Conservation (phyloP, 2,797 vertebrate species). For the Eremophila alpestris region DNA sequence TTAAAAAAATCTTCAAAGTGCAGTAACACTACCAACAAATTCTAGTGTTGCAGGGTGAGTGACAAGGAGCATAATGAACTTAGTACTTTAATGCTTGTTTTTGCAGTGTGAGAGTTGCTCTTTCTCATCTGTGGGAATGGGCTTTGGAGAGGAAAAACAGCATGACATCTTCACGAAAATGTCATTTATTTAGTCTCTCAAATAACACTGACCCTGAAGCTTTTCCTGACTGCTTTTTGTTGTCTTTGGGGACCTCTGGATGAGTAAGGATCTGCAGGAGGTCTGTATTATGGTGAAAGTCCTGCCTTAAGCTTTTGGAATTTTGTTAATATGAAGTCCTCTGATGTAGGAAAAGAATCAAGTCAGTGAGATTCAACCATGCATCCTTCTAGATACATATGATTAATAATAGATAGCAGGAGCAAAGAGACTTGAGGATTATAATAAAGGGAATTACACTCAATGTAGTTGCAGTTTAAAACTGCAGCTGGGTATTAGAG, state of each 20-base stretch:
- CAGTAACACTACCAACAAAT: background rate
- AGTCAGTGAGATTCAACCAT: background rate
- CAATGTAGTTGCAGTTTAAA: background rate
- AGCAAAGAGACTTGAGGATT: background rate
- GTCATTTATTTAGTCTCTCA: background rate
- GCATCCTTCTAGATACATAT: background rate
- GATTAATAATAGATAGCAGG: constrained; percentile 20
- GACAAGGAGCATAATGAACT: background rate
- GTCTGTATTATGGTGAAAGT: background rate
- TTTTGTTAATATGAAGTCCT: background rate
- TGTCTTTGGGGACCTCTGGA: background rate
- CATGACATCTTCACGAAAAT: background rate
- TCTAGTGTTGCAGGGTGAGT: background rate
- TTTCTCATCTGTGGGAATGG: background rate
- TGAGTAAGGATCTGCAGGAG: background rate
- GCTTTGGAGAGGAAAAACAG: background rate
- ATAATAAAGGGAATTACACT: constrained; percentile 4
- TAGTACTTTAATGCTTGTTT: background rate
- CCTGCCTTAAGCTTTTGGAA: background rate
- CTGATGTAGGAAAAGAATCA: background rate
- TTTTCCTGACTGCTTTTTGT: background rate
- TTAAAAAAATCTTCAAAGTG: background rate
- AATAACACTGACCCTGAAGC: background rate
- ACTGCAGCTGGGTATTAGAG: background rate
- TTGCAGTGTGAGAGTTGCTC: background rate